Evolutionary conservation across 2,113 vertebrate genomes (phyloP).

Genomic region (Stegostoma tigrinum): DNA sequence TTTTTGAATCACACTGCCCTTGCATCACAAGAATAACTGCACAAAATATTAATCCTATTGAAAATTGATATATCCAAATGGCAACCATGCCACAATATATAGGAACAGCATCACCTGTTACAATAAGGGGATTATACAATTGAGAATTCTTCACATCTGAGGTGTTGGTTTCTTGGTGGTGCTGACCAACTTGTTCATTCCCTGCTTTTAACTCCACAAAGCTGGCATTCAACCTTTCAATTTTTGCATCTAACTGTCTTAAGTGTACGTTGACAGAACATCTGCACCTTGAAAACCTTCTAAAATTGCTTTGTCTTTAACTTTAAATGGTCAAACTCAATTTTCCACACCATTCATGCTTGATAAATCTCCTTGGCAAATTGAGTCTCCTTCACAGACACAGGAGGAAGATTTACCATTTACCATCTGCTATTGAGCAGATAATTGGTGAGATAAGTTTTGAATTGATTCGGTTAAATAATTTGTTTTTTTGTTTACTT

Average conservation of each 20-base stretch:
- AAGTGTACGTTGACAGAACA: background rate
- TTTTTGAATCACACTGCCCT: background rate
- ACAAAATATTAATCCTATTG: background rate
- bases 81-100: background rate
- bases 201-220: background rate
- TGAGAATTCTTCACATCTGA: background rate
- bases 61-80: background rate
- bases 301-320: background rate
- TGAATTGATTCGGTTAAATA: background rate
- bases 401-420: background rate
- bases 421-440: background rate
- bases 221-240: background rate
- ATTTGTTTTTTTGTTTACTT: background rate
- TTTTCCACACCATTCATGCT: background rate
- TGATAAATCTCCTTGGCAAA: background rate
- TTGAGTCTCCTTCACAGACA: background rate
- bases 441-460: background rate
- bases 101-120: background rate
- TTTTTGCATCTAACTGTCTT: background rate
- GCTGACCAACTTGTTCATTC: background rate
- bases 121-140: background rate
- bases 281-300: background rate
- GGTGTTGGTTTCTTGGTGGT: background rate
- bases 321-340: too few relatives aligned
- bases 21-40: background rate